Evolutionary conservation across 2,797 vertebrate species (phyloP), one percentile per base, ranked within the genome.

Genomic region (Microctenopoma stevenorrisi): DNA sequence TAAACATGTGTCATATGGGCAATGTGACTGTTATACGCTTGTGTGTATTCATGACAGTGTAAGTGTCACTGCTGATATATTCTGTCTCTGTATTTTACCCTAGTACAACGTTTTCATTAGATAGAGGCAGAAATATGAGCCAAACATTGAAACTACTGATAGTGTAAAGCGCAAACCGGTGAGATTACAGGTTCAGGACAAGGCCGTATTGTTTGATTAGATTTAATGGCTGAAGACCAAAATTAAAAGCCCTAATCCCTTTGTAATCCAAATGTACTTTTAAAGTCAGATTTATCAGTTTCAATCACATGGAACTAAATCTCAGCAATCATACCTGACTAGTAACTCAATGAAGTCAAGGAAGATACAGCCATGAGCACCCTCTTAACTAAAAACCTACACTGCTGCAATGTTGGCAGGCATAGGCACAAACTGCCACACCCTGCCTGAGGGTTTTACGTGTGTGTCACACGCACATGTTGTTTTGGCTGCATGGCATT

Each of bases 381-480:
- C 11, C 25, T 8, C 2, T 44, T 6, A 48, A 46, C 15, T 30
- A 5, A 60, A 16, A 25, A 46, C 33, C 25, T 53, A 44, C 4
- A 4, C 48, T 52, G 18, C 6, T 61, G 53, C 2, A 0, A 25
- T 40, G 37, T 10, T 64, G 46, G 51, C 15, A 64, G 14, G 56
- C 26, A 10, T n/a, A 26, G 12, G 50, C 1, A 4, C 18, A 11
- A 26, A 13, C 12, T 1, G 49, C 76, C 82, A 81, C 78, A 73
- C 84, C 78, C 78, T 58, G 52, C 46, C 11, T 64, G 25, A 76
- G 44, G 60, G n/a, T 12, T 64, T 30, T 44, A 40, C 56, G 50
- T 76, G 28, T 44, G 37, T 43, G 35, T 68, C 54, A 22, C 22
- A 22, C 22, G 22, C 22, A 22, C 22, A 22, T 22, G 22, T 22